Evolutionary conservation across 2,888 invertebrate species (phyloP).

Genomic region (Aspidapion aeneum): DNA sequence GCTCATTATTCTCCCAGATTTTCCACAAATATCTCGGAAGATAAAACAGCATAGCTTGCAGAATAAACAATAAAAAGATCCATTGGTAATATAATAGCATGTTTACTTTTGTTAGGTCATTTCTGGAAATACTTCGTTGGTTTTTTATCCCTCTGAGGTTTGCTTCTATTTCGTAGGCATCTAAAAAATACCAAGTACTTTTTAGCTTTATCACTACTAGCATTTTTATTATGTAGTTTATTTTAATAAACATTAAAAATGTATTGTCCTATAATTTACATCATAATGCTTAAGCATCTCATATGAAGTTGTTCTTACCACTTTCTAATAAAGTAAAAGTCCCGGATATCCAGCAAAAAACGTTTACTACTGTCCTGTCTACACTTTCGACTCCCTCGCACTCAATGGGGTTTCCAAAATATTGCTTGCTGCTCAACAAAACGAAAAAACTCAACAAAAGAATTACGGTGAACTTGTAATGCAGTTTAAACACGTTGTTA

Average conservation of each 20-base stretch:
- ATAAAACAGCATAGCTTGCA: slow-evolving; percentile 67
- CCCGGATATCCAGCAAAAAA: slow-evolving; percentile 78
- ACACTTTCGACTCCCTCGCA: slow-evolving; percentile 59
- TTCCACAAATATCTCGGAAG: slow-evolving; percentile 70
- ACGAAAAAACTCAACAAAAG: slow-evolving; percentile 70
- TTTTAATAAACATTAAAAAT: too few species aligned
- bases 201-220: background rate
- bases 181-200: slow-evolving; percentile 2
- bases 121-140: background rate
- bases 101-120: slow-evolving; percentile 49
- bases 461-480: slow-evolving; percentile 69
- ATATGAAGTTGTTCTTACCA: too few species aligned
- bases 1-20: slow-evolving; percentile 63
- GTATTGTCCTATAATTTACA: too few species aligned
- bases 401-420: slow-evolving; percentile 81
- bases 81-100: slow-evolving; percentile 68
- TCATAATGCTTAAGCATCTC: too few species aligned
- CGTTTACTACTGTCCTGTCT: slow-evolving; percentile 60
- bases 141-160: background rate
- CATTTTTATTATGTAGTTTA: background rate
- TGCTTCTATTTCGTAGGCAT: background rate
- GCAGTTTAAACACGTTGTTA: slow-evolving; percentile 70
- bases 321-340: slow-evolving; percentile 59
- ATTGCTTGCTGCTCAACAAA: slow-evolving; percentile 75
- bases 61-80: slow-evolving; percentile 65